These are phyloP conservation scores for Brachyrhaphis roseni DNA, from an alignment of 2,797 vertebrate genomes.

Conservation along the genomic window DNA sequence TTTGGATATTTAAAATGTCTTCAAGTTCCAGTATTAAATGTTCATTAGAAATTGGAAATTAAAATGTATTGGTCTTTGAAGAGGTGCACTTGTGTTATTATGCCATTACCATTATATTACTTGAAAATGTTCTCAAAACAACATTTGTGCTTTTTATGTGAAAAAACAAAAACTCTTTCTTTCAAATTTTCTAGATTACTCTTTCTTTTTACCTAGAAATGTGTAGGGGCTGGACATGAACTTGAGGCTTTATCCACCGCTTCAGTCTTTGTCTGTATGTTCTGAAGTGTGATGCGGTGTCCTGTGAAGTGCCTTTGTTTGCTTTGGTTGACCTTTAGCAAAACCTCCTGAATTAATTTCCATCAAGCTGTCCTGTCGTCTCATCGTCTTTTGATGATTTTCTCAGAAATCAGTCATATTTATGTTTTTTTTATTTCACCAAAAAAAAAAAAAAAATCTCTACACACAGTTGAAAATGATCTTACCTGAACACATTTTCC, in stretches of 20 bases:
- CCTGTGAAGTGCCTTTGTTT: slow-evolving; percentile 52
- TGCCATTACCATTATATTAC: no score
- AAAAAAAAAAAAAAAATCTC: slow-evolving; percentile 1
- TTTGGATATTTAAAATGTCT: no score
- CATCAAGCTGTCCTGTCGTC: background rate
- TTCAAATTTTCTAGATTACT: slow-evolving; percentile 4
- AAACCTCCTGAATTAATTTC: slow-evolving; percentile 35
- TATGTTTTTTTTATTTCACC: background rate
- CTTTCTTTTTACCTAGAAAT: slow-evolving; percentile 64
- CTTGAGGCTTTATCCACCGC: slow-evolving; percentile 36
- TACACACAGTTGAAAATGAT: background rate
- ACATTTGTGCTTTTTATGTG: background rate
- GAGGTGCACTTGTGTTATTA: no score
- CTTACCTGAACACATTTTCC: slow-evolving; percentile 9
- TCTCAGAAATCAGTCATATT: background rate
- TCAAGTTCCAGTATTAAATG: background rate
- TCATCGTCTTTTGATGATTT: background rate
- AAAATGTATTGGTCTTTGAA: no score
- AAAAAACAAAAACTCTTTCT: background rate
- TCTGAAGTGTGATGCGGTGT: slow-evolving; percentile 25
- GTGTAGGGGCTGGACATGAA: slow-evolving; percentile 39
- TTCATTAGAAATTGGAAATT: no score
- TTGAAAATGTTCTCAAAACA: background rate
- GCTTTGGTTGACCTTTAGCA: slow-evolving; percentile 43
- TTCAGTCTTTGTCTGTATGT: slow-evolving; percentile 32